These are phyloP conservation scores for Rhabdornis inornatus DNA, from an alignment of 2,113 vertebrate genomes.

Conservation along the genomic window DNA sequence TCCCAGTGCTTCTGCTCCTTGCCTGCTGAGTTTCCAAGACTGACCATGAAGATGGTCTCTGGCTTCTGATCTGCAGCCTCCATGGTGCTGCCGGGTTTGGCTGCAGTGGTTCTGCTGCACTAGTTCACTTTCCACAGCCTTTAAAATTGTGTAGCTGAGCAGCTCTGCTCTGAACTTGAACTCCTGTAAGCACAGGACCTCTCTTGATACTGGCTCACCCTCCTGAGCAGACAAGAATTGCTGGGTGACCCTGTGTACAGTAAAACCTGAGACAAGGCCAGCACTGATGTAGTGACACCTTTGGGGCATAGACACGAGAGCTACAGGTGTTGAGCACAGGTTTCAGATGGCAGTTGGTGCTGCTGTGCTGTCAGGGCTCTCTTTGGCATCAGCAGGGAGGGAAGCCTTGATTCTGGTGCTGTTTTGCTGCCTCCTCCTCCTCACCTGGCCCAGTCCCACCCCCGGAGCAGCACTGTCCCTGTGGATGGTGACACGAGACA, in stretches of 20 bases:
- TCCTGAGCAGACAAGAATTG: neutral
- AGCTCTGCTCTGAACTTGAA: neutral
- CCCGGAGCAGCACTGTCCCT: accelerated
- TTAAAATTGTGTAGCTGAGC: neutral
- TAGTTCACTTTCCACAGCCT: neutral
- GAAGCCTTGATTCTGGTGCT: neutral
- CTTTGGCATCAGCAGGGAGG: neutral
- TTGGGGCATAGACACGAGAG: neutral
- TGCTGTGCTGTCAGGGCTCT: neutral
- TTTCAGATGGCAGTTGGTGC: neutral
- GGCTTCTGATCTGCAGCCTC: accelerated
- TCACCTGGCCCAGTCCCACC: accelerated
- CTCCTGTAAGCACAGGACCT: neutral
- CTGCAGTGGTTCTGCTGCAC: neutral
- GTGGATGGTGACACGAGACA: accelerated
- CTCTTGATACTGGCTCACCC: neutral
- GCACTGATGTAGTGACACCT: neutral
- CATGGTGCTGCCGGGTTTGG: accelerated
- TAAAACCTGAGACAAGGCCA: neutral
- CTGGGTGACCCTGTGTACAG: neutral
- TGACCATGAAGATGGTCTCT: neutral
- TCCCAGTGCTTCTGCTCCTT: neutral
- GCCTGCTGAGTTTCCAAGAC: neutral
- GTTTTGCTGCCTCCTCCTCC: neutral
- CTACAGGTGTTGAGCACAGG: neutral